Evolutionary conservation across 2,113 vertebrate species (phyloP).

Genomic region (Mobula birostris): DNA sequence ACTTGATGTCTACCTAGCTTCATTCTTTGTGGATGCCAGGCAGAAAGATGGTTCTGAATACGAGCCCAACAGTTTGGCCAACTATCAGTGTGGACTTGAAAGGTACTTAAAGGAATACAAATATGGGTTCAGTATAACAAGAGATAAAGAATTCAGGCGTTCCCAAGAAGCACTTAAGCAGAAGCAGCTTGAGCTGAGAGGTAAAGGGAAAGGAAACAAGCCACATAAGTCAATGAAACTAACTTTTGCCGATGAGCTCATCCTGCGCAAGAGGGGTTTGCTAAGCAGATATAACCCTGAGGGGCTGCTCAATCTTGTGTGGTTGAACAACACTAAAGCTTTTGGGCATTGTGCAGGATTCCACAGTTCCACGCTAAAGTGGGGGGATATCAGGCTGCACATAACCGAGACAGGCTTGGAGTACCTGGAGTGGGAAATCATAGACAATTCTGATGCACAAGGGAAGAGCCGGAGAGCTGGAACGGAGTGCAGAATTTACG

Average conservation of each 20-base stretch:
- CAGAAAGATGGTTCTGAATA: conserved; percentile 78
- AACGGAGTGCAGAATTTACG: conserved; percentile 65
- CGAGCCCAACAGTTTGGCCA: conserved; percentile 74
- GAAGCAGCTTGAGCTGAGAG: conserved; percentile 68
- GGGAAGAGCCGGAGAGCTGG: conserved; percentile 64
- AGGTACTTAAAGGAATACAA: conserved; percentile 72
- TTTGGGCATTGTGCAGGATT: conserved; percentile 75
- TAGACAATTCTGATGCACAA: conserved; percentile 57
- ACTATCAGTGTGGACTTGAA: conserved; percentile 75
- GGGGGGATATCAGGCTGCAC: conserved; percentile 70
- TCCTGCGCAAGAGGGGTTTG: conserved; percentile 68
- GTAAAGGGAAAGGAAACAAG: conserved; percentile 76
- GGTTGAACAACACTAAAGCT: conserved; percentile 74
- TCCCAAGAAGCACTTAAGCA: conserved; percentile 76
- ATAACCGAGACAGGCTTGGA: conserved; percentile 67
- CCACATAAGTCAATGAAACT: conserved; percentile 80
- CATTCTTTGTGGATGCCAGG: conserved; percentile 74
- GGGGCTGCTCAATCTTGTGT: conserved; percentile 71
- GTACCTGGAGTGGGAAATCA: conserved; percentile 74
- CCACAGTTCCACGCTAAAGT: conserved; percentile 71
- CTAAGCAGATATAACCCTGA: conserved; percentile 71
- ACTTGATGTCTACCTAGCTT: conserved; percentile 70
- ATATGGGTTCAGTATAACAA: conserved; percentile 72
- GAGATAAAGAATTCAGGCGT: conserved; percentile 72
- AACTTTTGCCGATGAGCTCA: conserved; percentile 73